Evolutionary conservation across 2,888 invertebrate genomes (phyloP), one percentile per base, ranked within the genome.

Genomic region (Gymnocheta viridis): DNA sequence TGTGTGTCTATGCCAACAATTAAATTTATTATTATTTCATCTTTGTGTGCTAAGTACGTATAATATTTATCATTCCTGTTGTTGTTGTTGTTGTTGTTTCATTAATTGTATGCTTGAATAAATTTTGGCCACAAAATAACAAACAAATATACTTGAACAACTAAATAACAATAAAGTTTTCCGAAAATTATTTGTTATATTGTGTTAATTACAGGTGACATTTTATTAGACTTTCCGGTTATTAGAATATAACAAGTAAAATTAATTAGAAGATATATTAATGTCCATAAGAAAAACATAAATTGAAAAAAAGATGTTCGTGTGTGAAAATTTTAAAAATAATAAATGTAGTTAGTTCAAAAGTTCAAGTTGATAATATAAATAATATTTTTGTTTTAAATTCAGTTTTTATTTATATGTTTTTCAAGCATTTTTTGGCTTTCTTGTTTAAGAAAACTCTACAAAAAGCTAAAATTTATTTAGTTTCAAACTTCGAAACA

Each of bases 141-240:
- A 62, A 6, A 66, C 32, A 76, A 22, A 44, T 27, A 12, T 27
- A 47, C 47, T 32, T 47, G 38, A 38, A 66, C 35, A 49, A 32
- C 32, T 41, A 29, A 73, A 78, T 41, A 66, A 35, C 49, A 58
- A 49, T 60, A 70, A 74, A 73, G 60, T 64, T 14, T 74, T 32
- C n/a, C 7, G 73, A 69, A 78, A 66, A 64, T 78, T 69, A 78
- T 72, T 73, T 78, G 54, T 62, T 67, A 74, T 69, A 49, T 69
- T 79, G 73, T 79, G 82, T 73, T 82, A 82, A 82, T 79, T 79
- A 62, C 64, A 78, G 82, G 82, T 78, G 82, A 82, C 67, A 82
- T 82, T 73, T 78, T 74, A 82, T 82, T 73, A 54, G 54, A 78
- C 12, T 78, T 82, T 82, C 82, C 78, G 78, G 67, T 74, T 69